Evolutionary conservation across 2,888 invertebrate species (phyloP).

Genomic region (Deroplatys truncata): DNA sequence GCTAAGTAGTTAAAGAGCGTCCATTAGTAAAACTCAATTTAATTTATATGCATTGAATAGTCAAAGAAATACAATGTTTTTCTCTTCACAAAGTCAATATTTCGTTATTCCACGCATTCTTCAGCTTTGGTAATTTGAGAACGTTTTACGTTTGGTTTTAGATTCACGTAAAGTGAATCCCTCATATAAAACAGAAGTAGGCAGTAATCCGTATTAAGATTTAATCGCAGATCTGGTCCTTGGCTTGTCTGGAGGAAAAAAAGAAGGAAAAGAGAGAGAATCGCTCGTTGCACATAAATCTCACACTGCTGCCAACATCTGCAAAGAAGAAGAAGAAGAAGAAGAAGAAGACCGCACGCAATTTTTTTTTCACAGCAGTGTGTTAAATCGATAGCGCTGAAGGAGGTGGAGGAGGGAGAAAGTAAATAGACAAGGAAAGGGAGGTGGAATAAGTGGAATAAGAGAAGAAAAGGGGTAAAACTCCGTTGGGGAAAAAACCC

Average conservation of each 20-base stretch:
- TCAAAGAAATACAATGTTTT: no score
- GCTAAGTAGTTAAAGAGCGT: no score
- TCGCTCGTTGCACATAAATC: background rate
- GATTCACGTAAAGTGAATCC: no score
- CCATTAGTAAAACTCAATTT: no score
- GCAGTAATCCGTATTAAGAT: background rate
- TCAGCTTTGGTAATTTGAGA: no score
- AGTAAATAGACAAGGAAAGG: background rate
- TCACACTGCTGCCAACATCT: background rate
- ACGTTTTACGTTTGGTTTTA: no score
- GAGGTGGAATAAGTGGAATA: background rate
- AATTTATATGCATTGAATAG: no score
- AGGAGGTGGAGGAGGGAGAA: background rate
- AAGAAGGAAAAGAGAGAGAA: background rate
- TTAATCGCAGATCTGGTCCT: background rate
- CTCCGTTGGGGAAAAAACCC: background rate
- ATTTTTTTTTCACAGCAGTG: background rate
- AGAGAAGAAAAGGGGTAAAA: background rate
- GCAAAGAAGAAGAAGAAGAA: background rate
- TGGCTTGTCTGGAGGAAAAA: background rate
- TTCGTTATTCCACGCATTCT: no score
- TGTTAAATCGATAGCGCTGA: background rate
- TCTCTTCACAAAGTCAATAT: no score
- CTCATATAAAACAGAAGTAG: background rate
- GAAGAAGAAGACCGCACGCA: background rate